Evolutionary conservation across 2,797 vertebrate genomes (phyloP).

Genomic region (Pseudomugil tenellus): DNA sequence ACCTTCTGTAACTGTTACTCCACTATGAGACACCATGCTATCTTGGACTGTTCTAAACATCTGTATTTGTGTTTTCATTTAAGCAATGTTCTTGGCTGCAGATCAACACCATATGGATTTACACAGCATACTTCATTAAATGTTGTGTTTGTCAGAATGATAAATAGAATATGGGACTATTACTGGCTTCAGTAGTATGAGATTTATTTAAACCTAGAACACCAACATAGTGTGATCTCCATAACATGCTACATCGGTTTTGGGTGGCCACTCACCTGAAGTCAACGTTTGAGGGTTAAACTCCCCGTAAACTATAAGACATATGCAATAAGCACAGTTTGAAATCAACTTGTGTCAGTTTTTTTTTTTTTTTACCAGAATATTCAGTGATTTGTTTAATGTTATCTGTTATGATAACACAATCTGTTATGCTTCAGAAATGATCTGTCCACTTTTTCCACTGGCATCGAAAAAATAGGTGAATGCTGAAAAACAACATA

Average conservation of each 20-base stretch:
- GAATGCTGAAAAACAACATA: slow-evolving; percentile 1
- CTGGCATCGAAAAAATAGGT: background rate
- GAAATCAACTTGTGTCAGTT: background rate
- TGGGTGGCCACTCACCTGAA: no score
- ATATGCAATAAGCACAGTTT: background rate
- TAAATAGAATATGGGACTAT: background rate
- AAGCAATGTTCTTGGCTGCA: background rate
- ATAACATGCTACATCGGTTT: no score
- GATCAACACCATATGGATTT: background rate
- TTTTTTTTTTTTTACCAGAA: background rate
- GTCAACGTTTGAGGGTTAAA: no score
- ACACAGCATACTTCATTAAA: background rate
- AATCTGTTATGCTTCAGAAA: background rate
- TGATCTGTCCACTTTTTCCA: background rate
- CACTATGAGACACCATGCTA: background rate
- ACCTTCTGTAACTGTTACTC: background rate
- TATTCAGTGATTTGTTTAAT: background rate
- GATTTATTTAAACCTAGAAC: background rate
- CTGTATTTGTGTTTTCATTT: background rate
- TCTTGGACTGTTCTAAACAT: background rate
- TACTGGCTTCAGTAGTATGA: background rate
- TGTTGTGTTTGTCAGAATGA: background rate
- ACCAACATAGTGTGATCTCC: no score
- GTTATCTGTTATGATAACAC: no score
- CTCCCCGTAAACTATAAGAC: background rate